Base-by-base conservation (phyloP, 2,888 invertebrate genomes). In the Aproaerema taeniolella region DNA sequence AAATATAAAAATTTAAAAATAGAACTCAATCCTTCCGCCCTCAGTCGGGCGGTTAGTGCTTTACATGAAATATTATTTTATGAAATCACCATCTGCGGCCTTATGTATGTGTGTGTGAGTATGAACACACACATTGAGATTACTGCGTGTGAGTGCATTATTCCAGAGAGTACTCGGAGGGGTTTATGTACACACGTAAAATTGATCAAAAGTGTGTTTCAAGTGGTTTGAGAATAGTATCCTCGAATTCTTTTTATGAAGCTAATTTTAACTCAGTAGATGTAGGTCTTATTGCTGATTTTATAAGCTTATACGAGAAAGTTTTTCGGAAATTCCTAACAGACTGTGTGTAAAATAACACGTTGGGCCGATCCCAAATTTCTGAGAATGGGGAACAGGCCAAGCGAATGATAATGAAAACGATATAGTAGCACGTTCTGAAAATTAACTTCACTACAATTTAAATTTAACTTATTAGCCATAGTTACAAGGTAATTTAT, bases 1-100 rank as follows among this genome's bases (percentile, higher is more conserved):
- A 80, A 83, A 81, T 80, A 78, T 81, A 77, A 78, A 78, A 75
- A 61, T 65, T 73, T 75, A 75, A 78, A 83, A 86, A 86, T 86
- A 86, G 85, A 86, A 85, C 74, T 70, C 82, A 83, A 83, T 83
- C 85, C 85, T 86, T 86, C 85, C 85, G 82, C 83, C 85, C 85
- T 81, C 81, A 72, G 74, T 67, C 72, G 67, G 58, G 58, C 70
- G 72, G 78, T 79, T 81, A 78, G 80, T 79, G 80, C 80, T 83
- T 83, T 83, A 86, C 85, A 85, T 83, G 85, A 85, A 85, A 86
- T 86, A 85, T 83, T 85, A 85, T 83, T 86, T 85, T 83, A 86
- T 83, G 83, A 82, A 83, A 83, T 85, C 82, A 83, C 79, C 86
- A 86, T 86, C 85, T 86, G 85, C 82, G 78, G 65, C 69, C 38